Percentiles rank a stretch among this genome's conserved stretches.
phyloP scores from a whole-genome alignment of 2,888 invertebrate genomes.

The Auanema freiburgensis region DNA sequence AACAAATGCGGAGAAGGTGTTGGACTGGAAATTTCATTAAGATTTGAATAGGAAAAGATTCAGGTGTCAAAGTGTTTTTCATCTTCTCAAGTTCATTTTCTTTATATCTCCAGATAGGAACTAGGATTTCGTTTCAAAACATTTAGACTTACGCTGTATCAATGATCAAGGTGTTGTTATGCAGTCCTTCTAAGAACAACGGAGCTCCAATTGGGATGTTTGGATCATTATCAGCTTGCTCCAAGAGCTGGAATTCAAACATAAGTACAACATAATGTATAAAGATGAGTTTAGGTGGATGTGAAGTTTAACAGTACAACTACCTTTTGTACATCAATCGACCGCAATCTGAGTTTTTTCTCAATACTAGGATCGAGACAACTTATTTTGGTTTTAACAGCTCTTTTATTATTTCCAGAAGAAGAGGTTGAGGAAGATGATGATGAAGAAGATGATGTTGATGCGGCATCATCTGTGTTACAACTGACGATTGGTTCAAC shows the following conservation, averaged over 20 bases:
- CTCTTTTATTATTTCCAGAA: neutral
- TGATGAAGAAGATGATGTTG: too few species aligned
- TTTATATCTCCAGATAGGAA: neutral
- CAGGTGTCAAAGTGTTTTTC: neutral
- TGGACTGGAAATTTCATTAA: neutral
- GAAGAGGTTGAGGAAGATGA: too few species aligned
- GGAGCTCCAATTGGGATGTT: constrained; percentile 59
- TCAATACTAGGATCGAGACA: constrained; percentile 40
- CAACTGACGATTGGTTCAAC: too few species aligned
- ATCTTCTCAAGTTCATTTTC: neutral
- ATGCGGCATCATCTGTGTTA: too few species aligned
- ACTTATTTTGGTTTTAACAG: constrained; percentile 33
- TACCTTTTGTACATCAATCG: neutral
- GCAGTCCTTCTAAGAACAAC: constrained; percentile 56
- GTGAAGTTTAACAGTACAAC: neutral
- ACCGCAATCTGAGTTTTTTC: constrained; percentile 24
- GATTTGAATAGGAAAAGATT: neutral
- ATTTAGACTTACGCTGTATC: constrained; percentile 24
- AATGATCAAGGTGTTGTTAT: constrained; percentile 34
- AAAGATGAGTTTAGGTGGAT: neutral
- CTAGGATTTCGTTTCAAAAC: constrained; percentile 24
- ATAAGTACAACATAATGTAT: neutral
- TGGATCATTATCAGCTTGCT: constrained; percentile 50
- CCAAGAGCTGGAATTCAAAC: constrained; percentile 33
- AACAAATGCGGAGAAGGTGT: constrained; percentile 19